Base-by-base conservation (phyloP, 2,113 vertebrate genomes). In the Plotosus lineatus region DNA sequence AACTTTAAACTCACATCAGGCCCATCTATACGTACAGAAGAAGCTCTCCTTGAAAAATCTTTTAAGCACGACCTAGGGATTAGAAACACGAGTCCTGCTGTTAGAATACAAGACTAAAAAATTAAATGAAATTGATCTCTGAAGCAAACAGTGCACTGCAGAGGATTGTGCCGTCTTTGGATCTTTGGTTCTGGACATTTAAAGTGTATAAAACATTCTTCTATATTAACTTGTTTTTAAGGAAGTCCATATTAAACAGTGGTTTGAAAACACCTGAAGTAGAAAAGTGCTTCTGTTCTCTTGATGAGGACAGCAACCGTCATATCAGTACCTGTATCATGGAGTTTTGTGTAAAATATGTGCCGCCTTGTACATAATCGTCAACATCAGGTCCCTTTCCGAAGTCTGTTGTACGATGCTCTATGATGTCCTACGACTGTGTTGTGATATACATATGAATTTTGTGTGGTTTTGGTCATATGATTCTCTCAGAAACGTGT, bases 11-110 rank as follows among this genome's bases (percentile, higher is more conserved):
- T 36, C 51, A 50, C 1, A 12, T 72, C 79, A 87, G 80, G 84
- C 81, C 50, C 65, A 87, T 85, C 83, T 86, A 89, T 77, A 85
- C 74, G 78, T 87, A 77, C 84, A 88, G 81, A 82, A 88, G 85
- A 86, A 84, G 82, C 86, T 85, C 83, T 87, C 85, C 48, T 77
- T 69, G 79, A 56, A 83, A 89, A 90, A n/a, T 82, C 56, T 63
- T 84, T 85, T 3, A 48, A 82, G 86, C 69, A 71, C 74, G 51
- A 60, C n/a, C 82, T 80, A 61, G 83, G 44, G 81, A 76, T 87
- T 31, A n/a, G 33, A 75, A 46, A 44, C 46, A 71, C 60, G 4
- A 38, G 26, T 61, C 51, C 21, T 50, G 42, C 36, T 69, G 19
- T 44, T 40, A 42, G 4, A 73, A 42, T 28, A 26, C 38, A 72